A percentile compares a stretch with the other conserved stretches of the same genome.
Evolutionary conservation across 2,888 invertebrate genomes (phyloP).

Genomic region (Priocnemis perturbator): DNA sequence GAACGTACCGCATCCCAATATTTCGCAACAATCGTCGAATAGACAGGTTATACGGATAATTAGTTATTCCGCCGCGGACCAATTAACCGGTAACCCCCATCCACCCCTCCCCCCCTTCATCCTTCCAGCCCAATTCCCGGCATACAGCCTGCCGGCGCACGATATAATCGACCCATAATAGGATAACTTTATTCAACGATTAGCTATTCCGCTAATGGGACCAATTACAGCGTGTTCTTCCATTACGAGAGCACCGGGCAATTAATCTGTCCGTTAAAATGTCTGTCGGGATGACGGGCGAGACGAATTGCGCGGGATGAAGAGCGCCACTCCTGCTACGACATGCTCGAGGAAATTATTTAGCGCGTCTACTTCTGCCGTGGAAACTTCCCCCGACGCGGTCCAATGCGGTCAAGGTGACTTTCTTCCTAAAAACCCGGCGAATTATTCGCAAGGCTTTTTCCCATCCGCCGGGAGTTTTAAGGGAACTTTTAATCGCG

Average conservation of each 20-base stretch:
- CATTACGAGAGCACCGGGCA: conserved; percentile 7
- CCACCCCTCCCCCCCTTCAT: neutral
- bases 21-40: conserved; percentile 6
- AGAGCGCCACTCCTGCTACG: too few species aligned
- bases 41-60: conserved; percentile 13
- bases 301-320: neutral
- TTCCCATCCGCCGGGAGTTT: too few species aligned
- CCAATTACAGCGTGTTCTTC: conserved; percentile 25
- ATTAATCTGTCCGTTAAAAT: conserved; percentile 14
- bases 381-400: too few species aligned
- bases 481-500: too few species aligned
- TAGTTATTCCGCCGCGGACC: conserved; percentile 26
- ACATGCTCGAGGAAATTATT: too few species aligned
- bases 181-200: conserved; percentile 30
- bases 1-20: too few species aligned
- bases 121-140: too few species aligned
- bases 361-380: too few species aligned
- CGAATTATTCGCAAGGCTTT: too few species aligned
- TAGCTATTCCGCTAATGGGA: conserved; percentile 32
- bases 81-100: conserved; percentile 31
- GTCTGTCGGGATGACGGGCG: neutral
- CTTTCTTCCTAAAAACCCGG: too few species aligned
- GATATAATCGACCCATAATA: conserved; percentile 24
- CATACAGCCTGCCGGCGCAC: neutral
- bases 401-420: too few species aligned